Base-by-base conservation (phyloP, 2,113 vertebrate species). In the Protomyctophum bolini region DNA sequence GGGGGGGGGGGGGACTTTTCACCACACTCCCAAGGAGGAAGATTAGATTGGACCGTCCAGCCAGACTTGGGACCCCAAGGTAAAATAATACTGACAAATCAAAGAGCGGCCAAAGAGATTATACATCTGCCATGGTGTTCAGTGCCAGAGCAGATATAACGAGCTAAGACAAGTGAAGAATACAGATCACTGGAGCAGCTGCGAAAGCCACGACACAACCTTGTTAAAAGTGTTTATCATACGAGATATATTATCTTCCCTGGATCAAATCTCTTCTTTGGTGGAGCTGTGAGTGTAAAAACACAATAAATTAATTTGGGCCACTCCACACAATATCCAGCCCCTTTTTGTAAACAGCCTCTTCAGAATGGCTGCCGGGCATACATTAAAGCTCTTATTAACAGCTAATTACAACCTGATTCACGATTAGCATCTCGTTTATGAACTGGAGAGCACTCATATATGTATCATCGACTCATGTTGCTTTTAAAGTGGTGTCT, bases 301-400 rank as follows among this genome's bases (percentile, higher is more conserved):
- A 69, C 54, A 66, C 58, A 72, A 15, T 58, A 59, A 67, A 12
- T 50, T 51, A 48, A n/a, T 63, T 68, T 51, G 47, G 41, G 14
- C 60, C 28, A 11, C n/a, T 8, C 47, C 51, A 14, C 48, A 68
- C 56, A 47, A 21, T 8, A 58, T 15, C 74, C 48, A 61, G 63
- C 73, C 21, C 50, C 56, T 63, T 47, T 59, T 58, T 52, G 63
- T 77, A 76, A 84, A 76, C 71, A 80, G 48, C 45, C 49, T 50
- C 11, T 11, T 61, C n/a, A 75, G 68, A 59, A 83, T 72, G 81
- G 60, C 79, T 54, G 66, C 76, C 3, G 8, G 61, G 60, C 63
- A 68, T 51, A 68, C 85, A 83, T 80, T 83, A 81, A 41, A 79
- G 65, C 9, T 49, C 69, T 76, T 64, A 81, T 86, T 80, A 70